These are phyloP conservation scores for Pecten maximus DNA, from an alignment of 2,888 invertebrate genomes.

Conservation along the genomic window DNA sequence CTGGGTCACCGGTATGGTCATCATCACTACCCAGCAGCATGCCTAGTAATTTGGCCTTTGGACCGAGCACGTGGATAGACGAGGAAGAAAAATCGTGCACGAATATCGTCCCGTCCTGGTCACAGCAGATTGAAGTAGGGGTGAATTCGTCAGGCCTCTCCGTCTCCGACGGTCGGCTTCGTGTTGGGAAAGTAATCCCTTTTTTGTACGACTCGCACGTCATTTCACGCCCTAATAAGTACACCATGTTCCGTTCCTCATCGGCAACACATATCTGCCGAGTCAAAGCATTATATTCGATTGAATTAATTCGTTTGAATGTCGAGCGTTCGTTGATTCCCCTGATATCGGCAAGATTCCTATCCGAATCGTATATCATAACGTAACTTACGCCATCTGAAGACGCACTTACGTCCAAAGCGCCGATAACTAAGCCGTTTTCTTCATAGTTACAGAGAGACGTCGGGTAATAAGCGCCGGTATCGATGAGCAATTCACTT, in stretches of 20 bases:
- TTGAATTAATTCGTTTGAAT: background rate
- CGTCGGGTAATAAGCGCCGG: background rate
- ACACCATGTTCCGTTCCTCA: background rate
- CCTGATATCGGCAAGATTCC: background rate
- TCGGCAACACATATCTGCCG: background rate
- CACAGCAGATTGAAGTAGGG: background rate
- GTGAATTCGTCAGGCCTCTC: background rate
- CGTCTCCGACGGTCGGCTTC: background rate
- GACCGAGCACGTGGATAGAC: background rate
- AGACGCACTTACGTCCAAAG: background rate
- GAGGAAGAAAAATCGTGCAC: background rate
- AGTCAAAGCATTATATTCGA: background rate
- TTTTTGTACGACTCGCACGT: background rate
- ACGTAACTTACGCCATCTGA: background rate
- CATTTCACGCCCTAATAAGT: background rate
- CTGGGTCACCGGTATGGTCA: background rate
- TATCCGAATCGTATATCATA: background rate
- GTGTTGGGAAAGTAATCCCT: background rate
- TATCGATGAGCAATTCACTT: background rate
- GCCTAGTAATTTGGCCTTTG: background rate
- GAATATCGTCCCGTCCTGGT: background rate
- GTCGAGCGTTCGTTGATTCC: background rate
- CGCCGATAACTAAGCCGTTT: background rate
- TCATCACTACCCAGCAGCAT: background rate
- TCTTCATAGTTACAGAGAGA: background rate